Evolutionary conservation across 2,113 vertebrate genomes (phyloP).

Genomic region (Dipodomys ordii): DNA sequence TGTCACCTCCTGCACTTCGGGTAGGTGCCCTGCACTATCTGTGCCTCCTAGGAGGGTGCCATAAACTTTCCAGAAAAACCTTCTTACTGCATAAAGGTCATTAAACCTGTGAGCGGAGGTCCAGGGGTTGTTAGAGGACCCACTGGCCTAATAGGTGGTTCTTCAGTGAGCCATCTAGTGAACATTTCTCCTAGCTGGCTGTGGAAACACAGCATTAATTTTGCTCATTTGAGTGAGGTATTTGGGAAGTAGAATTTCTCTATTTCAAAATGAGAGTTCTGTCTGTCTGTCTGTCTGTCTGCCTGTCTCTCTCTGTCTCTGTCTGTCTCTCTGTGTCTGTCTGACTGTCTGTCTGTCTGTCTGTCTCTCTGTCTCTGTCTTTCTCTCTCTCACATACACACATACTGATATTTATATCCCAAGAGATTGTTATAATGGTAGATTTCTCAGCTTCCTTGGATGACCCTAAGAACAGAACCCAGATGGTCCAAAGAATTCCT

Average conservation of each 20-base stretch:
- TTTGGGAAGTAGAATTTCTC: not conserved
- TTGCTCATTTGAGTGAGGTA: rapidly evolving
- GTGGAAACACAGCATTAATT: not conserved
- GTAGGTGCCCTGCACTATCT: not conserved
- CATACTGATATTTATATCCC: not conserved
- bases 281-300: no score
- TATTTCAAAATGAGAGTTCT: not conserved
- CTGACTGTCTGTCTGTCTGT: no score
- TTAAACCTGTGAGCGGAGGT: not conserved
- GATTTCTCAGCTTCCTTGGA: not conserved
- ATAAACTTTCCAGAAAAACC: not conserved
- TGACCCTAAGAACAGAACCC: not conserved
- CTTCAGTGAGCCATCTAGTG: not conserved
- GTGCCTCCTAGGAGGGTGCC: rapidly evolving
- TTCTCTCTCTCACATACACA: not conserved
- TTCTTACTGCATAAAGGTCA: not conserved
- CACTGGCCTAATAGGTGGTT: not conserved
- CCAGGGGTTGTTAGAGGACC: not conserved
- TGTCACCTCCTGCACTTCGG: not conserved
- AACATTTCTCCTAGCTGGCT: not conserved
- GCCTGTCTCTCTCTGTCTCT: no score
- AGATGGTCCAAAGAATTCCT: not conserved
- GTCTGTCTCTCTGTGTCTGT: no score
- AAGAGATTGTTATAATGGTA: not conserved
- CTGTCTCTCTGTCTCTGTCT: no score